A percentile compares a stretch with the other conserved stretches of the same genome.
These are phyloP conservation scores for Danaus chrysippus DNA, from an alignment of 2,888 invertebrate genomes.

Conservation along the genomic window DNA sequence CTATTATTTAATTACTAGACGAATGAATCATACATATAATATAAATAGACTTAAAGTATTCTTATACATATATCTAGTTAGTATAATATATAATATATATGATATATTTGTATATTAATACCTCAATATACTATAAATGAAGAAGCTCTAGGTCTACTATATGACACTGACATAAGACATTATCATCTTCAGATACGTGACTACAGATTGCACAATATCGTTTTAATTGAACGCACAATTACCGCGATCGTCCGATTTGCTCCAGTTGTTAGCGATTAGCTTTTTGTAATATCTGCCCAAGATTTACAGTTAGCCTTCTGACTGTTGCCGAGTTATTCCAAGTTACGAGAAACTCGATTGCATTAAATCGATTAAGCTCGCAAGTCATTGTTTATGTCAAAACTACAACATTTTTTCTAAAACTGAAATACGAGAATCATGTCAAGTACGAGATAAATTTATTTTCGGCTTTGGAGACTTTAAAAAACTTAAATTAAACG, in stretches of 20 bases:
- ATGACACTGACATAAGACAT: conserved; percentile 14
- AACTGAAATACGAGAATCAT: conserved; percentile 1
- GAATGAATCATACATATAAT: too few species aligned
- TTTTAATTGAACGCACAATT: conserved; percentile 67
- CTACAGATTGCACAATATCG: conserved; percentile 69
- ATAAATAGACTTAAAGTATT: too few species aligned
- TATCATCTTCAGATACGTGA: conserved; percentile 41
- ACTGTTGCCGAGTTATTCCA: conserved; percentile 59
- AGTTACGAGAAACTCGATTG: conserved; percentile 55
- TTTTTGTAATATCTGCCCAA: conserved; percentile 66
- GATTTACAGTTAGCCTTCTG: conserved; percentile 64
- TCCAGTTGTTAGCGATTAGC: conserved; percentile 75
- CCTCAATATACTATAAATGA: background rate
- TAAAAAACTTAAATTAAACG: too few species aligned
- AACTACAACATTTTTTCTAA: background rate
- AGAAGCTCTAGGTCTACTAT: background rate
- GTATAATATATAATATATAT: too few species aligned
- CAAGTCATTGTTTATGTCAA: conserved; percentile 10
- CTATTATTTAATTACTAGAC: too few species aligned
- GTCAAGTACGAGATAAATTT: too few species aligned
- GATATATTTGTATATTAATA: too few species aligned
- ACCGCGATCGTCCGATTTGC: conserved; percentile 69
- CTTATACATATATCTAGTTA: too few species aligned
- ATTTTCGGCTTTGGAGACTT: too few species aligned
- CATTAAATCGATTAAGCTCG: conserved; percentile 41